A percentile compares a stretch with the other conserved stretches of the same genome.
phyloP scores from a whole-genome alignment of 2,113 vertebrate genomes.

The Accipiter cooperii region DNA sequence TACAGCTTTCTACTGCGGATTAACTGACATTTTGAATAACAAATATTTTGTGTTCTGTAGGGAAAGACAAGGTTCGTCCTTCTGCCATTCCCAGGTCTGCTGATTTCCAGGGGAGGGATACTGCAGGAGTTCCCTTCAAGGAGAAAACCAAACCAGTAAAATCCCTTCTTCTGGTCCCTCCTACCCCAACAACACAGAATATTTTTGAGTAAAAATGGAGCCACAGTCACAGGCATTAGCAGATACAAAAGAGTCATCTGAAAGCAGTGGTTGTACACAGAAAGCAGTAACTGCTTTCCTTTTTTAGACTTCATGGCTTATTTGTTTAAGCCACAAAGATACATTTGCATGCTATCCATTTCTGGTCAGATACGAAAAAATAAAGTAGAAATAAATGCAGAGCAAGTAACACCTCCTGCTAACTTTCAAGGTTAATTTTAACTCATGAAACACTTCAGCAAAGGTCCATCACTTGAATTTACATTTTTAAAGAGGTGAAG shows the following conservation, averaged over 20 bases:
- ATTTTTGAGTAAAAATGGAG: background rate
- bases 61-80: background rate
- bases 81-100: background rate
- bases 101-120: background rate
- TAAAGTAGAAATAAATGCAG: background rate
- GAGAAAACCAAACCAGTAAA: background rate
- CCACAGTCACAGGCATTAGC: background rate
- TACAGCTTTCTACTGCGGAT: background rate
- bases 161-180: background rate
- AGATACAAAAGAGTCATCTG: background rate
- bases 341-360: constrained; percentile 34
- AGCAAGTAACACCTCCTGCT: background rate
- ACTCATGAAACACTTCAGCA: background rate
- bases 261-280: constrained; percentile 25
- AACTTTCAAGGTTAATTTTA: constrained; percentile 19
- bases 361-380: background rate
- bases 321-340: constrained; percentile 48
- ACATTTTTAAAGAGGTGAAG: background rate
- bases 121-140: background rate
- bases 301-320: constrained; percentile 30
- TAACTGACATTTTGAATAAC: constrained; percentile 9
- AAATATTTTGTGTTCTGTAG: background rate
- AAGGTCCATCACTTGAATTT: background rate
- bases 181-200: background rate
- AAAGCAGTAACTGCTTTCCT: constrained; percentile 35